A percentile compares a stretch with the other conserved stretches of the same genome.
Evolutionary conservation across 2,797 vertebrate genomes (phyloP).

Genomic region (Cryptoblepharus egeriae): DNA sequence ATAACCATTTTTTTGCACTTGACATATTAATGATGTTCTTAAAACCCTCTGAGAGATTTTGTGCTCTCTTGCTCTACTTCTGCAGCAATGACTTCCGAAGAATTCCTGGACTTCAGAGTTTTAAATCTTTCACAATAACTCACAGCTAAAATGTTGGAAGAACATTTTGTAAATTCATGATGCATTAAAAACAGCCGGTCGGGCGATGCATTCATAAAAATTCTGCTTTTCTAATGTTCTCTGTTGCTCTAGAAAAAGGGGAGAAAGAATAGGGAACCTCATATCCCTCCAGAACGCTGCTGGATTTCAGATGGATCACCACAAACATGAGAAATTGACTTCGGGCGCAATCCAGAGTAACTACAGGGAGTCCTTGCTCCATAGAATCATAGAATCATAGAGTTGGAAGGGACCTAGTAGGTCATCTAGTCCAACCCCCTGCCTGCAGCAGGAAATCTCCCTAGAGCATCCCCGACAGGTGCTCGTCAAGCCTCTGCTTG

Average conservation of each 20-base stretch:
- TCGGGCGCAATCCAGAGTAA: too few relatives aligned
- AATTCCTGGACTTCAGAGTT: conserved; percentile 69
- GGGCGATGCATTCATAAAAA: background rate
- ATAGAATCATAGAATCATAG: too few relatives aligned
- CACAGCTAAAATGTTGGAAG: conserved; percentile 68
- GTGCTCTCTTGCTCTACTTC: conserved; percentile 63
- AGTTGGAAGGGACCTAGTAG: too few relatives aligned
- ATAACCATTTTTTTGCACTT: background rate
- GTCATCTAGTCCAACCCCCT: too few relatives aligned
- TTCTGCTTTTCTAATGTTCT: background rate
- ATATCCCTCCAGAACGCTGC: background rate
- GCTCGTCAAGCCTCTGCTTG: too few relatives aligned
- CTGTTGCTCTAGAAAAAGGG: background rate
- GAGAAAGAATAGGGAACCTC: background rate
- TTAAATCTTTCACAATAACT: conserved; percentile 53
- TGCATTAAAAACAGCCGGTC: conserved; percentile 64
- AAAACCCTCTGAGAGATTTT: conserved; percentile 56
- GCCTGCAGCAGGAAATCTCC: too few relatives aligned
- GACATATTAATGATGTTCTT: background rate
- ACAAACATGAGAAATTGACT: background rate
- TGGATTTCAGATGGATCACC: background rate
- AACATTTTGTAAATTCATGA: conserved; percentile 59
- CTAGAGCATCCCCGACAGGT: too few relatives aligned
- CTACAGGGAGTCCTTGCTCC: too few relatives aligned
- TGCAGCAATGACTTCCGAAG: conserved; percentile 65